These are phyloP conservation scores for Papilio polyxenes DNA, from an alignment of 1,140 invertebrate genomes.

Conservation along the genomic window DNA sequence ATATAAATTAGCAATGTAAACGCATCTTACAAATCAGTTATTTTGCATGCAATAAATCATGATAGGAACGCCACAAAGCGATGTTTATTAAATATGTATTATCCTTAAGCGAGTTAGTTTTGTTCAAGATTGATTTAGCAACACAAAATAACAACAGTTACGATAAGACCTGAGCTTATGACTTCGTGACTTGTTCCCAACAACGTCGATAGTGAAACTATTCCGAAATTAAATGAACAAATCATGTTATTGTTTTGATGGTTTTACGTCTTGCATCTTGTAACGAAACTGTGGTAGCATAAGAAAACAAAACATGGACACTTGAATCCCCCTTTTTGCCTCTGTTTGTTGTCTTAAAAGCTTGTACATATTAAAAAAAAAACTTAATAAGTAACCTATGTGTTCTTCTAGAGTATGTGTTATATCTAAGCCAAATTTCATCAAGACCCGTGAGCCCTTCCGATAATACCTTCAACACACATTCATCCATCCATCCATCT, in stretches of 20 bases:
- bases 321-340: too few species aligned
- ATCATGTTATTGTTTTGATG: neutral
- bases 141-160: neutral
- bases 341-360: too few species aligned
- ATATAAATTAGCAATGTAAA: neutral
- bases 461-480: too few species aligned
- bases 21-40: constrained; percentile 1
- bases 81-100: constrained; percentile 9
- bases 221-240: constrained; percentile 12
- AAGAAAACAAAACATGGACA: too few species aligned
- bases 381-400: too few species aligned
- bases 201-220: constrained; percentile 5
- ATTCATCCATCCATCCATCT: too few species aligned
- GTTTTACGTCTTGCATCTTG: too few species aligned
- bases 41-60: neutral
- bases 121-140: constrained; percentile 6
- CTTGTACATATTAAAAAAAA: too few species aligned
- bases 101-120: neutral
- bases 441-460: too few species aligned
- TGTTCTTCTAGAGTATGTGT: too few species aligned
- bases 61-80: neutral
- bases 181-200: neutral
- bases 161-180: neutral
- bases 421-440: too few species aligned
- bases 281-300: too few species aligned